Base-by-base conservation (phyloP, 2,888 invertebrate genomes). In the Limnephilus rhombicus region DNA sequence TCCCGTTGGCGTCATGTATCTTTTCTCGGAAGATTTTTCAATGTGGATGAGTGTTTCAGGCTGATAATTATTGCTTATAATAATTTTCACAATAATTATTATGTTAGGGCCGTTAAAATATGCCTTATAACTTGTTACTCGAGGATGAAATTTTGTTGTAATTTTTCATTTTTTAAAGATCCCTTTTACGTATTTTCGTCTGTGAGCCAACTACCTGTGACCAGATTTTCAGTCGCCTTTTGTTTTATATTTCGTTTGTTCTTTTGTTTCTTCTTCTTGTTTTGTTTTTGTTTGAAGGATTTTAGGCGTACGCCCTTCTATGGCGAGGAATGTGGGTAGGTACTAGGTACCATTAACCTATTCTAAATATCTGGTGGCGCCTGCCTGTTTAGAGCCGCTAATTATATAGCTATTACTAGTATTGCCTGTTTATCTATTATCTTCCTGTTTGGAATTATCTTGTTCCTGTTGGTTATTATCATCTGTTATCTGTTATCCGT, bases 231-330 rank as follows among this genome's bases (percentile, higher is more conserved):
- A 83, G 83, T 12, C 83, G 49, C 80, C 86, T 91, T 87, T 91
- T 45, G 80, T 80, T 86, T 80, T 80, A 31, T 68, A 68, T n/a
- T n/a, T 68, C 87, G 29, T 45, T 86, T 45, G 86, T 91, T 91
- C 81, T 91, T 87, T 87, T 91, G 80, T 68, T 37, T 37, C 41
- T 91, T 68, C 29, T 53, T 89, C 24, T 83, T 68, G 88, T 92
- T 41, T 92, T 37, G 31, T n/a, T 86, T 41, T 85, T 37, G 41
- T 68, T 68, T 24, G 68, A 68, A 68, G 41, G 80, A n/a, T 86
- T 91, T 89, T 85, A 80, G 53, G 80, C 89, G 80, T 49, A 53
- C 92, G 68, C 90, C 82, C 85, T n/a, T 53, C 85, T 53, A 53
- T 18, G 53, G 53, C 18, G 5, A 24, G 68, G 68, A 68, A 68